Percentiles rank a stretch among this genome's conserved stretches.
These are phyloP conservation scores for Galerucella calmariensis DNA, from an alignment of 2,888 invertebrate genomes.

Conservation along the genomic window DNA sequence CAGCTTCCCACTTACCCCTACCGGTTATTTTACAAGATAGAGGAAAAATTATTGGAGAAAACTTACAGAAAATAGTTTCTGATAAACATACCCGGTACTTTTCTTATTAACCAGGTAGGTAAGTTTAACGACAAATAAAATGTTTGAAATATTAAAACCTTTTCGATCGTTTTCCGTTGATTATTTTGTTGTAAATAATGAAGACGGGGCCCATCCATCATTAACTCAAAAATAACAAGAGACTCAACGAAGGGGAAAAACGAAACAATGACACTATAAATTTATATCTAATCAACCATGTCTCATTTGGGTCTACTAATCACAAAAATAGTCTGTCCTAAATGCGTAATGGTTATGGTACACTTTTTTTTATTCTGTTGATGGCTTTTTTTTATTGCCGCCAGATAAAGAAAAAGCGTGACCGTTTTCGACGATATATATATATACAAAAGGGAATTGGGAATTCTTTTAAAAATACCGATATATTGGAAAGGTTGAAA, in stretches of 20 bases:
- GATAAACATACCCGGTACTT: too few relatives aligned
- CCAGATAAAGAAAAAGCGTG: conserved; percentile 9
- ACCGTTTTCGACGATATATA: not conserved
- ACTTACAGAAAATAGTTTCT: too few relatives aligned
- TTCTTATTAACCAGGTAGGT: too few relatives aligned
- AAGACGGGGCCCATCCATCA: conserved; percentile 8
- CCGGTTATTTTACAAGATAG: too few relatives aligned
- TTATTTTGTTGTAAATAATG: conserved; percentile 16
- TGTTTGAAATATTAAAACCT: too few relatives aligned
- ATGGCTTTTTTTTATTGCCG: conserved; percentile 8
- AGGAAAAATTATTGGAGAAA: too few relatives aligned
- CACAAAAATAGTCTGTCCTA: conserved; percentile 10
- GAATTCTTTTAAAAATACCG: not conserved
- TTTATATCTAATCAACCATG: conserved; percentile 28
- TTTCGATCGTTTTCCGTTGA: not conserved
- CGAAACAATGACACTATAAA: conserved; percentile 29
- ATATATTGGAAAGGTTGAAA: not conserved
- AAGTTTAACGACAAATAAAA: too few relatives aligned
- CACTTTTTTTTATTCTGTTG: conserved; percentile 1
- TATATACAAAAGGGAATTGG: not conserved
- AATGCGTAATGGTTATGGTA: conserved; percentile 16
- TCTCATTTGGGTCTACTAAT: conserved; percentile 19
- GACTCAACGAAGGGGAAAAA: conserved; percentile 22
- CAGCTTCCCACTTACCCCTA: too few relatives aligned
- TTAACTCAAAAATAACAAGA: conserved; percentile 20